Evolutionary conservation across 1,140 invertebrate species (phyloP).

Genomic region (Acromyrmex charruanus): DNA sequence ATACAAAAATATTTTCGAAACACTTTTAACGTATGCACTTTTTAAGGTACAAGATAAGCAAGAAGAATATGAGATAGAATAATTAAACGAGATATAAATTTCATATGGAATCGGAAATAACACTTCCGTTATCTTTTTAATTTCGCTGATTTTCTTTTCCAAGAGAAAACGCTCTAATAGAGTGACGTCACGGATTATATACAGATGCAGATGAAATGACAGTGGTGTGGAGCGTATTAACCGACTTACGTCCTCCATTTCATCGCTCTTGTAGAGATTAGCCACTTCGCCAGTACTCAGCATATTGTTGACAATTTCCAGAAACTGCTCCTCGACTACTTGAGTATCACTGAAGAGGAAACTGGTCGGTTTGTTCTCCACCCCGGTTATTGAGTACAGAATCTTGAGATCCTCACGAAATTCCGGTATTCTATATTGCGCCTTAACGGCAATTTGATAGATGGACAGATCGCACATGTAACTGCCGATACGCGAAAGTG

Average conservation of each 20-base stretch:
- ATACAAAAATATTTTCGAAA: neutral
- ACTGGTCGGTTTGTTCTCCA: conserved; percentile 91
- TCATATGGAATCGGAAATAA: conserved; percentile 30
- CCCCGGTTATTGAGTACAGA: conserved; percentile 90
- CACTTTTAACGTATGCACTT: neutral
- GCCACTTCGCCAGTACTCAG: conserved; percentile 94
- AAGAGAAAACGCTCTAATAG: neutral
- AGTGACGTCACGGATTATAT: conserved; percentile 29
- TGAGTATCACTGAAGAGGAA: conserved; percentile 95
- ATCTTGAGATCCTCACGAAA: conserved; percentile 95
- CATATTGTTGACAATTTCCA: conserved; percentile 96
- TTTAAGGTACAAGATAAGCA: neutral
- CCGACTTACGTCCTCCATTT: conserved; percentile 92
- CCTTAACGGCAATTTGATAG: conserved; percentile 93
- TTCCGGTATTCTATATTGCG: conserved; percentile 91
- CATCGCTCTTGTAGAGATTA: conserved; percentile 93
- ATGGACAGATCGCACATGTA: conserved; percentile 92
- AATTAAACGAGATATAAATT: conserved; percentile 18
- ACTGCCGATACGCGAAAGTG: conserved; percentile 91
- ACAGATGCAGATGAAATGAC: conserved; percentile 22
- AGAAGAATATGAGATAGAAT: conserved; percentile 8
- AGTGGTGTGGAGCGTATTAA: conserved; percentile 29
- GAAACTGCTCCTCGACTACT: conserved; percentile 92
- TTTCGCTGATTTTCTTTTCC: conserved; percentile 10
- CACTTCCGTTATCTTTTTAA: conserved; percentile 32